These are phyloP conservation scores for Bembecia ichneumoniformis DNA, from an alignment of 2,888 invertebrate genomes.

Conservation along the genomic window DNA sequence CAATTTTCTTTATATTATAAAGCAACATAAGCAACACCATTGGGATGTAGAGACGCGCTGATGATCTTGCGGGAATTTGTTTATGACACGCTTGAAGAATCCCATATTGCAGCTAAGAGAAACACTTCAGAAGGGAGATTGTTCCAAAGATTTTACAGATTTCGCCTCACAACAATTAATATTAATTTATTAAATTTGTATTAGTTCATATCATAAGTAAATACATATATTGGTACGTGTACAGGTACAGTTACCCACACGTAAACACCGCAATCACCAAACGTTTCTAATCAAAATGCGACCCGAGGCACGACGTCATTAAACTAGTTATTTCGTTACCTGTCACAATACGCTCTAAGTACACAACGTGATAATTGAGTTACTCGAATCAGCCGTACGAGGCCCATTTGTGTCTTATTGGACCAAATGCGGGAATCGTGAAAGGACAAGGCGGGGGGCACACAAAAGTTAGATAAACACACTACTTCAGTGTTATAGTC, in stretches of 20 bases:
- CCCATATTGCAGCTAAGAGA: too few species aligned
- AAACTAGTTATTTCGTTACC: slow-evolving; percentile 35
- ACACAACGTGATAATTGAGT: slow-evolving; percentile 31
- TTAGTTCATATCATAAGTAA: too few species aligned
- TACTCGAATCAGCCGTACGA: slow-evolving; percentile 18
- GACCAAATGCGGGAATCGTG: slow-evolving; percentile 1
- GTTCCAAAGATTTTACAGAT: too few species aligned
- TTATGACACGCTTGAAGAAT: too few species aligned
- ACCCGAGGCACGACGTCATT: slow-evolving; percentile 18
- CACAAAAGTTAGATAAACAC: not conserved
- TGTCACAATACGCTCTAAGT: slow-evolving; percentile 25
- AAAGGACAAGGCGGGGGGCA: not conserved
- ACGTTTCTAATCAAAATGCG: slow-evolving; percentile 24
- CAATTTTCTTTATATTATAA: too few species aligned
- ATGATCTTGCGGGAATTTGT: too few species aligned
- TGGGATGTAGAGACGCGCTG: too few species aligned
- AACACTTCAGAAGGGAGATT: too few species aligned
- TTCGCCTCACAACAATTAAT: too few species aligned
- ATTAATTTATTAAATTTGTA: too few species aligned
- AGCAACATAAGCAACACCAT: too few species aligned
- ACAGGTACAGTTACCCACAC: not conserved
- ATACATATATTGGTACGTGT: too few species aligned
- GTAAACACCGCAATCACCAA: not conserved
- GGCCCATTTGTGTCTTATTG: slow-evolving; percentile 6
- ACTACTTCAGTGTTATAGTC: slow-evolving; percentile 1